Percentiles rank a stretch among this genome's conserved stretches.
Conservation (phyloP, 30 jellyfish, hydroid and myxozoan genomes). For the Nemopilema nomurai region DNA sequence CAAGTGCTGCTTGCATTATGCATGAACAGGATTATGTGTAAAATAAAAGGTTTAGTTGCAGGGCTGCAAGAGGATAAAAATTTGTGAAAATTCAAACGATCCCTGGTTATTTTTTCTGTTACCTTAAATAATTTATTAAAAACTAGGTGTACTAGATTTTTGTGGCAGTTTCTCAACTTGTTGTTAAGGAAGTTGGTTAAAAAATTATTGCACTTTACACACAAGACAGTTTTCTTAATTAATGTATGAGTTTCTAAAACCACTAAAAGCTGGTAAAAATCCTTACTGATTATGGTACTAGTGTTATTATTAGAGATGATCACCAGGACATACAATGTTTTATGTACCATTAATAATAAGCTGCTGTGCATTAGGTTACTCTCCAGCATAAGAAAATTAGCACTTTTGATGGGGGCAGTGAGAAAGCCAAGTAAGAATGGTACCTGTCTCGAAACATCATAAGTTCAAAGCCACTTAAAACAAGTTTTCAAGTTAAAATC, state of each 20-base stretch:
- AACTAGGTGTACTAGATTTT: neutral
- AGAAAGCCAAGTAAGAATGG: too few relatives aligned
- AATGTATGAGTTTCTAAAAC: neutral
- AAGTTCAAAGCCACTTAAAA: too few relatives aligned
- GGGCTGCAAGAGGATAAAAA: constrained; percentile 24
- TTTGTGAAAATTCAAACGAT: neutral
- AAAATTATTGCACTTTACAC: neutral
- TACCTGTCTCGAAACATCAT: too few relatives aligned
- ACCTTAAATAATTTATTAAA: constrained; percentile 5
- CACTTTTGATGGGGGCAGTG: too few relatives aligned
- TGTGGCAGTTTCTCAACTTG: neutral
- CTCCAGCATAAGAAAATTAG: too few relatives aligned
- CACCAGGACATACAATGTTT: too few relatives aligned
- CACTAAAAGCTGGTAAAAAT: neutral
- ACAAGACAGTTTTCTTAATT: neutral
- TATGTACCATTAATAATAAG: too few relatives aligned
- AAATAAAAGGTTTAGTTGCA: neutral
- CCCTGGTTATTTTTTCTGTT: neutral
- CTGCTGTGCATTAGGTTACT: too few relatives aligned
- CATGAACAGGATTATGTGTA: constrained; percentile 21
- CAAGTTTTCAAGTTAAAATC: too few relatives aligned
- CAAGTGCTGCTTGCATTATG: constrained; percentile 15
- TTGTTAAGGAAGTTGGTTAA: neutral
- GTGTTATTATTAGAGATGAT: too few relatives aligned
- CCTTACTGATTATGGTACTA: neutral